Evolutionary conservation across 1,140 invertebrate genomes (phyloP).

Genomic region (Caenorhabditis briggsae): DNA sequence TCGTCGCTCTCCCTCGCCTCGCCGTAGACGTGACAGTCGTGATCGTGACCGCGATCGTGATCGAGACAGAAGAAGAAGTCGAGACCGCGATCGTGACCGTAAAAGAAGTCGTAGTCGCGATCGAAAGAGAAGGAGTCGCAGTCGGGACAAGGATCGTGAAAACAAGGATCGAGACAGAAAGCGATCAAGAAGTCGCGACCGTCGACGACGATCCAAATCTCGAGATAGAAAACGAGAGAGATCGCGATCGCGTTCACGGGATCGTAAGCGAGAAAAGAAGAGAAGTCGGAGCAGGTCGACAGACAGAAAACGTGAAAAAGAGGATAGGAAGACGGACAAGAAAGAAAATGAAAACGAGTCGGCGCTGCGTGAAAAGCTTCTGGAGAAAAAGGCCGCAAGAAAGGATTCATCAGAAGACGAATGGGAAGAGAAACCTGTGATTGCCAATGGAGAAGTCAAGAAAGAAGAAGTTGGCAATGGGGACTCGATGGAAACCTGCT

Average conservation of each 20-base stretch:
- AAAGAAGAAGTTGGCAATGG: constrained; percentile 2
- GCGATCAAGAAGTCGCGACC: constrained; percentile 25
- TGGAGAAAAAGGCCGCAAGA: constrained; percentile 67
- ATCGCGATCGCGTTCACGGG: background rate
- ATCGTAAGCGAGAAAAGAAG: constrained; percentile 53
- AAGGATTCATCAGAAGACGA: constrained; percentile 59
- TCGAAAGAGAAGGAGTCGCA: constrained; percentile 56
- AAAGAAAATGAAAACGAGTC: constrained; percentile 69
- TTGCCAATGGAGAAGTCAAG: background rate
- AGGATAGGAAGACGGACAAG: constrained; percentile 63
- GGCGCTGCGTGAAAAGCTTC: constrained; percentile 69
- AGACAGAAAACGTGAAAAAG: constrained; percentile 65
- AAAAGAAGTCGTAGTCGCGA: constrained; percentile 50
- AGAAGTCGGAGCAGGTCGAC: constrained; percentile 58
- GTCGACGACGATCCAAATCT: constrained; percentile 40
- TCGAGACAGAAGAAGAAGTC: constrained; percentile 45
- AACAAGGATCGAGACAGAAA: constrained; percentile 31
- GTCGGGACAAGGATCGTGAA: constrained; percentile 47
- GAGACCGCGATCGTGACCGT: constrained; percentile 17
- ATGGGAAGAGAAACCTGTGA: constrained; percentile 18
- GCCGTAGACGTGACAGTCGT: constrained; percentile 58
- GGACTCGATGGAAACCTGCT: background rate
- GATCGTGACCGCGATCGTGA: constrained; percentile 51
- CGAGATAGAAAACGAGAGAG: constrained; percentile 38
- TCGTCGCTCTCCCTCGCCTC: constrained; percentile 58